Conservation (phyloP, 2,888 invertebrate species). For the Lycaena phlaeas region DNA sequence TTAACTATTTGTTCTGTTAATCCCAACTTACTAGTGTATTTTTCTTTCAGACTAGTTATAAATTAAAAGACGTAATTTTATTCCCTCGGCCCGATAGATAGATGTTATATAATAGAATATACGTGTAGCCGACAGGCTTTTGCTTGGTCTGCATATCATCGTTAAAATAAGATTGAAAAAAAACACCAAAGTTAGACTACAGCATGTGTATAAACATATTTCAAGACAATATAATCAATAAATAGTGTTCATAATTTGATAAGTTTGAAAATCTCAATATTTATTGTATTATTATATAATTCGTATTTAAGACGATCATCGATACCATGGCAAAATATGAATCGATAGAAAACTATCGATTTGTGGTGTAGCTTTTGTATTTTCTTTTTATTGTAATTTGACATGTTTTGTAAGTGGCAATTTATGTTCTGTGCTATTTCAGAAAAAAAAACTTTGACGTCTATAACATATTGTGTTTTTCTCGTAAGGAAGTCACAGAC, state of each 20-base stretch:
- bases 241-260: neutral
- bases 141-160: no score
- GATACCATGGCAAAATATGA: neutral
- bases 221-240: neutral
- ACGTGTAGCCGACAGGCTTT: neutral
- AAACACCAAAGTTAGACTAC: constrained; percentile 5
- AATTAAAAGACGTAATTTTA: neutral
- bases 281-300: constrained; percentile 1
- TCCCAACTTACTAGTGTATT: neutral
- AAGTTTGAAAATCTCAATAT: neutral
- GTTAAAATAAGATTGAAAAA: constrained; percentile 4
- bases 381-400: no score
- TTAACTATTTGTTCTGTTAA: neutral
- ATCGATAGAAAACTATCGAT: no score
- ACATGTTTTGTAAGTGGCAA: no score
- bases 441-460: no score
- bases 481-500: no score
- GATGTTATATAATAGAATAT: no score
- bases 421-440: no score
- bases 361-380: no score
- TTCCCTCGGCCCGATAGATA: no score
- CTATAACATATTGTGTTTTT: no score
- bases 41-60: neutral
- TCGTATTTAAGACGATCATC: neutral
- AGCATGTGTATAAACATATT: neutral